A percentile compares a stretch with the other conserved stretches of the same genome.
Conservation (phyloP, 2,113 vertebrate genomes). For the Laticauda laticaudata region DNA sequence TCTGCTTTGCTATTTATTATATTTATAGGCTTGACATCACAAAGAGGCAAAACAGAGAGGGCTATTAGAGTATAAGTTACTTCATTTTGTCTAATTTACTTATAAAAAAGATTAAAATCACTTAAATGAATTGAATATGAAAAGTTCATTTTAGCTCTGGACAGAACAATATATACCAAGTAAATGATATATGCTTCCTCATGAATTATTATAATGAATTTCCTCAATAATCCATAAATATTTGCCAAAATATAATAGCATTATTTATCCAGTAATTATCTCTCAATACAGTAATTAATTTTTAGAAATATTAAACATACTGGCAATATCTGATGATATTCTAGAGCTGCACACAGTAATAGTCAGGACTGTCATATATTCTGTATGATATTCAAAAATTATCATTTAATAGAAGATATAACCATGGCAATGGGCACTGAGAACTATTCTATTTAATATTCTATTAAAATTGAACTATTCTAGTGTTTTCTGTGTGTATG, state of each 20-base stretch:
- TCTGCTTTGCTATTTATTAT: constrained; percentile 20
- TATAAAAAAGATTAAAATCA: not conserved
- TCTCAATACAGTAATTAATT: not conserved
- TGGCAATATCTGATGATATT: not conserved
- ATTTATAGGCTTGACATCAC: constrained; percentile 31
- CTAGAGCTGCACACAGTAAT: not conserved
- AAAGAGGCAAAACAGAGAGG: constrained; percentile 40
- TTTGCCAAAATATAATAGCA: not conserved
- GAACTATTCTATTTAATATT: not conserved
- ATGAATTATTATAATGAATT: not conserved
- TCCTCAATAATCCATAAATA: not conserved
- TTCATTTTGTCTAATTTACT: constrained; percentile 35
- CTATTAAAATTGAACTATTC: not conserved
- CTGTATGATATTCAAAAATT: not conserved
- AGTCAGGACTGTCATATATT: not conserved
- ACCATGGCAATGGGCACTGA: not conserved
- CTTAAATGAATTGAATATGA: not conserved
- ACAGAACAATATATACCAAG: not conserved
- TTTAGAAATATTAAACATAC: not conserved
- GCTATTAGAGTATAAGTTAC: constrained; percentile 53
- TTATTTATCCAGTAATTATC: not conserved
- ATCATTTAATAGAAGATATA: not conserved
- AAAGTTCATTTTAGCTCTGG: not conserved
- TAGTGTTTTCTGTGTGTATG: not conserved
- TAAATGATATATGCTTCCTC: not conserved